Evolutionary conservation across 2,888 invertebrate genomes (phyloP).

Genomic region (Stenchaetothrips biformis): DNA sequence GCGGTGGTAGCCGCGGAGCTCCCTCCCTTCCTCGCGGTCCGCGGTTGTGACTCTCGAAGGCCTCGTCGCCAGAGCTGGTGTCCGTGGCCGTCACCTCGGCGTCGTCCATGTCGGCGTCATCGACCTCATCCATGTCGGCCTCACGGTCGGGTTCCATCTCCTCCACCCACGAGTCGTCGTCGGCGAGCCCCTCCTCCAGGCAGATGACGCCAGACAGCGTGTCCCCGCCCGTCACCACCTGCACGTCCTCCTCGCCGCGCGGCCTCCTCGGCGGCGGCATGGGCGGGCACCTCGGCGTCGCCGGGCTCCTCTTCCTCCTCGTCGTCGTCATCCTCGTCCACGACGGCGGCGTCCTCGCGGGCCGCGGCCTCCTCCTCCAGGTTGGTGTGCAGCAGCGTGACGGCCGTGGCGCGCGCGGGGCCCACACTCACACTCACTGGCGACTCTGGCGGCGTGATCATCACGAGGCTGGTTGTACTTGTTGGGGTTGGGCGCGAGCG

Average conservation of each 20-base stretch:
- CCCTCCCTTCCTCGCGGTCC: slow-evolving; percentile 76
- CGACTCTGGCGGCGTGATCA: slow-evolving; percentile 64
- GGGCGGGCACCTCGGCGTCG: slow-evolving; percentile 36
- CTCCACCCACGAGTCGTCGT: slow-evolving; percentile 89
- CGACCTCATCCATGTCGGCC: slow-evolving; percentile 33
- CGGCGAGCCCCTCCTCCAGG: slow-evolving; percentile 80
- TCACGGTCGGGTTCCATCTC: slow-evolving; percentile 67
- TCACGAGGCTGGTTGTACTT: slow-evolving; percentile 83
- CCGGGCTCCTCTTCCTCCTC: slow-evolving; percentile 34
- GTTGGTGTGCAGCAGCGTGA: slow-evolving; percentile 62
- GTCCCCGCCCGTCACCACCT: slow-evolving; percentile 63
- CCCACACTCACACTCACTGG: slow-evolving; percentile 59
- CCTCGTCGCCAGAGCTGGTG: slow-evolving; percentile 50
- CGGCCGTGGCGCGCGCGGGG: slow-evolving; percentile 47
- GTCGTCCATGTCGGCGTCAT: slow-evolving; percentile 17
- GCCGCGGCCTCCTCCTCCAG: slow-evolving; percentile 51
- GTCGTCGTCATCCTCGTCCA: slow-evolving; percentile 38
- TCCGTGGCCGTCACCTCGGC: slow-evolving; percentile 50
- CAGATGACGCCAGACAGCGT: slow-evolving; percentile 67
- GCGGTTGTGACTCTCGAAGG: slow-evolving; percentile 54
- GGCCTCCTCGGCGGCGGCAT: slow-evolving; percentile 33
- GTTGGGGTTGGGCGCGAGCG: slow-evolving; percentile 35
- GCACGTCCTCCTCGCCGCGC: slow-evolving; percentile 35
- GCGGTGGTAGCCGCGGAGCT: slow-evolving; percentile 74
- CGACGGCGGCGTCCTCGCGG: slow-evolving; percentile 37